phyloP scores from a whole-genome alignment of 2,888 invertebrate species.

The Pyrochroa serraticornis region DNA sequence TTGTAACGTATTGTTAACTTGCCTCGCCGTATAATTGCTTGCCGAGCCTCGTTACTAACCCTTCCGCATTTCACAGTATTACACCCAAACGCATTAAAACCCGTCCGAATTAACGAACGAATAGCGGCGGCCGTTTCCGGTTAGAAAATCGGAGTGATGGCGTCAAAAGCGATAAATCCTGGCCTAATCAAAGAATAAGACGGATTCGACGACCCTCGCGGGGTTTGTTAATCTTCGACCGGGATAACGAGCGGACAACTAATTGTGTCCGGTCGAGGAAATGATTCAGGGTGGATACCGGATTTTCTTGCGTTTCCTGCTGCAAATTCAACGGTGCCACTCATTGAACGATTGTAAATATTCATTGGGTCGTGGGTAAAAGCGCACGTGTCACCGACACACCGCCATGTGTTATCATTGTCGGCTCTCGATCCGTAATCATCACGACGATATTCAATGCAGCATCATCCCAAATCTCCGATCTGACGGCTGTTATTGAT shows the following conservation, averaged over 20 bases:
- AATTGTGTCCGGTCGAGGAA: conserved; percentile 32
- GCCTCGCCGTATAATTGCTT: not conserved
- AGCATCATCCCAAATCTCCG: not conserved
- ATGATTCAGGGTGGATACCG: conserved; percentile 33
- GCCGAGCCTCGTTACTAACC: too few relatives aligned
- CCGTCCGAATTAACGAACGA: too few relatives aligned
- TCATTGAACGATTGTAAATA: conserved; percentile 33
- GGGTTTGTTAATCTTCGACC: conserved; percentile 16
- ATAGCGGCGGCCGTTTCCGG: too few relatives aligned
- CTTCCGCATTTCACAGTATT: too few relatives aligned
- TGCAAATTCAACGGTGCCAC: too few relatives aligned
- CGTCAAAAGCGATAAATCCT: too few relatives aligned
- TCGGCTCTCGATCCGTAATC: too few relatives aligned
- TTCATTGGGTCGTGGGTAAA: conserved; percentile 42
- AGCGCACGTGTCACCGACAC: conserved; percentile 37
- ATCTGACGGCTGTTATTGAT: conserved; percentile 36
- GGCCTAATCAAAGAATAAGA: too few relatives aligned
- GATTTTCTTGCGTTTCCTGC: conserved; percentile 34
- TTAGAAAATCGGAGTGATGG: too few relatives aligned
- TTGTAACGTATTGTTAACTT: not conserved
- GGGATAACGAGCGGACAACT: conserved; percentile 21
- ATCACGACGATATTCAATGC: too few relatives aligned
- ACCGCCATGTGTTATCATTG: conserved; percentile 35
- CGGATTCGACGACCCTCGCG: too few relatives aligned
- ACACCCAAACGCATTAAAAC: too few relatives aligned